A percentile compares a stretch with the other conserved stretches of the same genome.
phyloP scores from a whole-genome alignment of 2,113 vertebrate species.

The Actenoides hombroni region DNA sequence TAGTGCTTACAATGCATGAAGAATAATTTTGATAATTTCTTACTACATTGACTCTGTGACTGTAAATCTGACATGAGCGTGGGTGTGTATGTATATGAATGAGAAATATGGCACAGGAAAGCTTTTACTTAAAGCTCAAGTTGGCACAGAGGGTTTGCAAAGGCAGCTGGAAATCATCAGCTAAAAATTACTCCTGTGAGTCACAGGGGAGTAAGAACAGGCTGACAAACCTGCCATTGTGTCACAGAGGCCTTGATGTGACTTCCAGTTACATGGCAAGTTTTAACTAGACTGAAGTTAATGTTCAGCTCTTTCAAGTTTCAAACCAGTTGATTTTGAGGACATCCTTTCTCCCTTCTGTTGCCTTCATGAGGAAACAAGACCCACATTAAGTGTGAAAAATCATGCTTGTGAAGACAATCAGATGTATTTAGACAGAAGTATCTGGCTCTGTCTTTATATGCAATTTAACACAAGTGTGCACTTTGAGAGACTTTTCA shows the following conservation, averaged over 20 bases:
- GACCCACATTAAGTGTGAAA: not conserved
- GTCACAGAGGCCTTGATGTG: not conserved
- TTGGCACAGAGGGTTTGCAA: not conserved
- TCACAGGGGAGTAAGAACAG: not conserved
- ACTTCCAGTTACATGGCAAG: not conserved
- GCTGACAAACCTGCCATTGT: not conserved
- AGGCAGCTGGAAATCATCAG: conserved; percentile 12
- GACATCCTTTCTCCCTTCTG: not conserved
- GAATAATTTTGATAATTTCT: not conserved
- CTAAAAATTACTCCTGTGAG: not conserved
- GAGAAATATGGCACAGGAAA: not conserved
- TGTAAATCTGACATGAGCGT: not conserved
- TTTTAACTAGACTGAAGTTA: not conserved
- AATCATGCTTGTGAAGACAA: not conserved
- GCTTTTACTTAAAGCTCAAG: not conserved
- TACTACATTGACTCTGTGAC: not conserved
- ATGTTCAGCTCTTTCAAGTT: not conserved
- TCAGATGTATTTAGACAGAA: not conserved
- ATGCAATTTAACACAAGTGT: not conserved
- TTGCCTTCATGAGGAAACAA: not conserved
- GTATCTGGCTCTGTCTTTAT: not conserved
- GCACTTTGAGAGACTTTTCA: not conserved
- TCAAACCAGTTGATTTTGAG: not conserved
- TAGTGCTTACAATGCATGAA: not conserved
- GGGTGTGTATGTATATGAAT: not conserved